phyloP scores from a whole-genome alignment of 2,797 vertebrate genomes.

The Eulemur coronatus region DNA sequence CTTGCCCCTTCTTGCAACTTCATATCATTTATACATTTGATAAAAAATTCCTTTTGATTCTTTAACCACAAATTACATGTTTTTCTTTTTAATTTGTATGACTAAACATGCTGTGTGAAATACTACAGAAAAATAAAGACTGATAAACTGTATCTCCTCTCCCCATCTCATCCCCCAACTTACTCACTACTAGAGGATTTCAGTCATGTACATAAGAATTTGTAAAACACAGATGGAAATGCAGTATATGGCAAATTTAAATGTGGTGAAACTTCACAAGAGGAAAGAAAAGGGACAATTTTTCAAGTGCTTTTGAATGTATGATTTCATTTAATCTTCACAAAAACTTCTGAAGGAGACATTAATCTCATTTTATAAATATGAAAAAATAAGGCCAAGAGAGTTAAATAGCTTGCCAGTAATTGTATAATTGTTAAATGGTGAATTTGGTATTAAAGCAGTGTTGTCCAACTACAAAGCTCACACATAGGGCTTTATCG shows the following conservation, averaged over 20 bases:
- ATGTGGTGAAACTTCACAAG: not conserved
- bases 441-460: not conserved
- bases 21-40: conserved; percentile 4
- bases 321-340: not conserved
- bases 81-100: not conserved
- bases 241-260: not conserved
- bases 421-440: not conserved
- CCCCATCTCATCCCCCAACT: not conserved
- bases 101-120: not conserved
- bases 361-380: not conserved
- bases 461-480: not conserved
- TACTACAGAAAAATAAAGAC: not conserved
- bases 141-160: not conserved
- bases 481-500: not conserved
- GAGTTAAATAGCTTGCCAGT: not conserved
- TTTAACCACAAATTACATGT: not conserved
- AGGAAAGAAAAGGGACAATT: not conserved
- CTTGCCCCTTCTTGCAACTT: not conserved
- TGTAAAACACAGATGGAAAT: not conserved
- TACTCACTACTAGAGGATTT: not conserved
- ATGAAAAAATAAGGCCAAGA: not conserved
- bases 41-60: not conserved
- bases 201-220: not conserved
- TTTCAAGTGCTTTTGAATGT: not conserved
- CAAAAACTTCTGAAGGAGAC: not conserved